These are phyloP conservation scores for Amblyraja radiata DNA, from an alignment of 2,797 vertebrate species.

Conservation along the genomic window DNA sequence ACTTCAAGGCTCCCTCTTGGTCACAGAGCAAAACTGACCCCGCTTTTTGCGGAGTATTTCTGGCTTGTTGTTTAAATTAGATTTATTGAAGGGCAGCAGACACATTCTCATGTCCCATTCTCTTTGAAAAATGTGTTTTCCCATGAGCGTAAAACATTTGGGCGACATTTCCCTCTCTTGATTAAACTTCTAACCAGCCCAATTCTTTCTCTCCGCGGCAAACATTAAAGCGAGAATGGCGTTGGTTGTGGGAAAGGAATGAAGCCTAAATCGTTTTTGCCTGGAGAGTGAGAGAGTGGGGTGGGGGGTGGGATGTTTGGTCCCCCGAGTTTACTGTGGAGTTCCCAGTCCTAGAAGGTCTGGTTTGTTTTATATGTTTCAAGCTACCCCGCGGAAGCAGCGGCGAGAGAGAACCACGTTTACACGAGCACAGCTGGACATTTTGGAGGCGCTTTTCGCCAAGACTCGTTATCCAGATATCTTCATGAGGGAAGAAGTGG, in stretches of 20 bases:
- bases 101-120: neutral
- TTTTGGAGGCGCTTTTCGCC: constrained; percentile 89
- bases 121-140: neutral
- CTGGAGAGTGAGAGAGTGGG: neutral
- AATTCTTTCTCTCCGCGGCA: neutral
- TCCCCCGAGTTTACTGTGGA: neutral
- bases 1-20: neutral
- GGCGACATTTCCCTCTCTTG: neutral
- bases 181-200: neutral
- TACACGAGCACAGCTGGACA: constrained; percentile 87
- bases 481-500: constrained; percentile 97
- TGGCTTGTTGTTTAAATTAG: neutral
- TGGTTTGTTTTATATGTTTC: constrained; percentile 49
- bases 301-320: no score
- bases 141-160: neutral
- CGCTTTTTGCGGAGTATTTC: neutral
- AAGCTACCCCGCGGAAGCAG: constrained; percentile 93
- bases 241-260: no score
- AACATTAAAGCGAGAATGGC: neutral
- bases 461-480: constrained; percentile 97
- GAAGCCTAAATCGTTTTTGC: neutral
- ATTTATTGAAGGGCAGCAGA: neutral
- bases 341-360: constrained; percentile 40
- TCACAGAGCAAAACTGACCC: neutral
- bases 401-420: constrained; percentile 92